Base-by-base conservation (phyloP, 2,888 invertebrate genomes). In the Drosophila bunnanda region DNA sequence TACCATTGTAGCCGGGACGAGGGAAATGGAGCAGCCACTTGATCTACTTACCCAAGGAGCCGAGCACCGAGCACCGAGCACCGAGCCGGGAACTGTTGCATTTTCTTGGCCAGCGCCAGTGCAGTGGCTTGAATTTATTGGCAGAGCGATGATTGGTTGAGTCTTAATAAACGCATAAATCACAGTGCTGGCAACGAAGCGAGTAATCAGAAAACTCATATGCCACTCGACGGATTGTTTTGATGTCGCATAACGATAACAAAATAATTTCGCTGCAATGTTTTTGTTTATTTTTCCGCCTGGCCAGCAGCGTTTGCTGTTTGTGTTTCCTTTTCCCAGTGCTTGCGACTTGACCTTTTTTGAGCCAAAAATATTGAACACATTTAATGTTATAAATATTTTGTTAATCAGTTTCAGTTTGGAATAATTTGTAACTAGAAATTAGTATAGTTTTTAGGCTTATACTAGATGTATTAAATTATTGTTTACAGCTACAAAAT, bases 281-380 rank as follows among this genome's bases (percentile, higher is more conserved):
- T 66, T 75, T 75, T 76, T 81, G 88, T 76, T 87, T 83, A 71
- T 75, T 76, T 73, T 77, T 76, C 68, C 74, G 60, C 74, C 68
- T 67, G 71, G 76, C 61, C 57, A 22, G 66, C 52, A 62, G 50
- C 32, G 43, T 28, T 13, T 25, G 34, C n/a, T 65, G 66, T 64
- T 73, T 76, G 55, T 38, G 20, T 39, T 66, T 61, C 28, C 56
- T 28, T 38, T 41, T 9, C 7, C 22, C 3, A 25, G 15, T 36
- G 38, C 13, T 9, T 1, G 15, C 10, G 9, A 13, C 9, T 17
- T n/a, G 12, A 50, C 30, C 58, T 12, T 48, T 57, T 44, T 36
- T 13, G 17, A 22, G 65, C 36, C n/a, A 9, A 2, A 17, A 30
- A 7, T 34, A 9, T 32, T 1, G 0, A 17, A 3, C 17, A 12